Base-by-base conservation (phyloP, 2,113 vertebrate species). In the Atrichornis clamosus region DNA sequence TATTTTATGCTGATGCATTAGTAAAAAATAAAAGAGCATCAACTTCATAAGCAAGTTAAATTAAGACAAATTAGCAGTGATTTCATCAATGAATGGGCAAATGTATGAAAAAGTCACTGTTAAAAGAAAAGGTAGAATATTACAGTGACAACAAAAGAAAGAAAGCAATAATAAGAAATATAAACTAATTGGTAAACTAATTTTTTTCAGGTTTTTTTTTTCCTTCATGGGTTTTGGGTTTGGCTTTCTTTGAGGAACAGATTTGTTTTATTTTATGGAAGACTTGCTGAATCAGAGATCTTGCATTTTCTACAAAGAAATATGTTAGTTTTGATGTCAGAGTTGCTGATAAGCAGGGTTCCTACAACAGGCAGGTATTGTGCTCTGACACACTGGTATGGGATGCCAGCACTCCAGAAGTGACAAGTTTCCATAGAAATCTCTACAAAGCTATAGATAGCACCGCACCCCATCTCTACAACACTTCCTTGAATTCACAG, bases 191-290 rank as follows among this genome's bases (percentile, higher is more conserved):
- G 3, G 20, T 23, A 84, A 50, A 42, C 5, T 32, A 21, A 21
- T 52, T 64, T 75, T 49, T 16, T 90, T 52, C 13, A 10, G 5
- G 0, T 11, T 23, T 19, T 35, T 19, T 53, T 15, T 22, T 82
- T 28, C 5, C 15, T 20, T 50, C 26, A 49, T 33, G 16, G 10
- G 7, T 15, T 77, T 82, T 27, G 14, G 13, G 7, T 27, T 67
- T 55, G 11, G 0, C 10, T 53, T 58, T 42, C 64, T 80, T 52
- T 42, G 70, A 53, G 16, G 13, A 13, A 59, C 13, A 12, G 14
- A 68, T 85, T 72, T 83, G 15, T 22, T 93, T 80, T 56, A 20
- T 62, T 85, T 88, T 79, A 69, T 13, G 19, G 27, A 87, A 92
- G 42, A 50, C 5, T 63, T 1, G 1, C 17, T 67, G 69, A 83